Percentiles rank a stretch among this genome's conserved stretches.
These are phyloP conservation scores for Leucophora obtusa DNA, from an alignment of 2,888 invertebrate genomes.

Conservation along the genomic window DNA sequence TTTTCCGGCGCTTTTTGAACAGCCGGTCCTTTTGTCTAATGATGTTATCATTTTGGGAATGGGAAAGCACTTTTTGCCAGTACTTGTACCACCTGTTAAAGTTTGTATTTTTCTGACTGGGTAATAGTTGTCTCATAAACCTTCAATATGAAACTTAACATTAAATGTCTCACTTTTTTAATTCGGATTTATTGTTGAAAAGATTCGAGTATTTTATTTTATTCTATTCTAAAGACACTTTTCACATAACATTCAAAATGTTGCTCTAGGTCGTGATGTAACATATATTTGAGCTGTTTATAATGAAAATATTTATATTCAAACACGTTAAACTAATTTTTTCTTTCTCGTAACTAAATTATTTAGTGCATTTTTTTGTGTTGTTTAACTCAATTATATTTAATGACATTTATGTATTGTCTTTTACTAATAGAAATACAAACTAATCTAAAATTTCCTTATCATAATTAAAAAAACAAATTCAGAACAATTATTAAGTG, in stretches of 20 bases:
- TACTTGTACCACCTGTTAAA: no score
- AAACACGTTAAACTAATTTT: no score
- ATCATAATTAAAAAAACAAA: neutral
- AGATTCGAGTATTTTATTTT: no score
- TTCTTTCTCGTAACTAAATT: neutral
- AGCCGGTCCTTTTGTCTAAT: no score
- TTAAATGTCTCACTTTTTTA: no score
- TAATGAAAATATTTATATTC: neutral
- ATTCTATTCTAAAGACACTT: neutral
- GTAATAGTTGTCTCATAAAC: no score
- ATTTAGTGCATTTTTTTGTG: neutral
- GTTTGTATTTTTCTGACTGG: no score
- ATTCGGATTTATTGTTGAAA: no score
- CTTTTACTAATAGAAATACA: neutral
- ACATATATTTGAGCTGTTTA: neutral
- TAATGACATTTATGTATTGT: constrained; percentile 2
- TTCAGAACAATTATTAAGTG: neutral
- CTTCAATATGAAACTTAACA: no score
- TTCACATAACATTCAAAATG: neutral
- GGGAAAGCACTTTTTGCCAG: no score
- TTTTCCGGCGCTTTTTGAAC: no score
- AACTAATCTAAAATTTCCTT: neutral
- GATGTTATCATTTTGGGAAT: no score
- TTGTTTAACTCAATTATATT: neutral
- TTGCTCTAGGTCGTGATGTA: constrained; percentile 1